A percentile compares a stretch with the other conserved stretches of the same genome.
Evolutionary conservation across 2,797 vertebrate genomes (phyloP).

Genomic region (Gobio occitaniae): DNA sequence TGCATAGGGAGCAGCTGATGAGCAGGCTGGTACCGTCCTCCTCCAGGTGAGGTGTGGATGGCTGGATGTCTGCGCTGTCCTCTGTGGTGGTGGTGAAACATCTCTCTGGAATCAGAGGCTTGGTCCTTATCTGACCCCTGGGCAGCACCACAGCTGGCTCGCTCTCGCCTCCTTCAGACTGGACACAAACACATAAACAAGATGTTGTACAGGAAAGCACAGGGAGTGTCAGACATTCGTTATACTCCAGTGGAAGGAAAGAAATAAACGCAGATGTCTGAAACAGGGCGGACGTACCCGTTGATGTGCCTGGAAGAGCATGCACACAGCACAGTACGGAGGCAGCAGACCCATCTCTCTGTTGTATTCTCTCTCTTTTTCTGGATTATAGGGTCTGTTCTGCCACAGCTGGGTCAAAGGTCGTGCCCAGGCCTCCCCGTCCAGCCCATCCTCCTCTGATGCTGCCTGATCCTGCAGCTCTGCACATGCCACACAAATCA

Average conservation of each 20-base stretch:
- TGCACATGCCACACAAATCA: slow-evolving; percentile 63
- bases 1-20: slow-evolving; percentile 90
- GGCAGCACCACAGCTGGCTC: slow-evolving; percentile 67
- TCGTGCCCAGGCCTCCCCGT: slow-evolving; percentile 93
- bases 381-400: slow-evolving; percentile 88
- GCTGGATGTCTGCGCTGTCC: slow-evolving; percentile 84
- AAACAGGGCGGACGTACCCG: slow-evolving; percentile 77
- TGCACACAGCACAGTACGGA: slow-evolving; percentile 92
- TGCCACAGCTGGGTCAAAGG: slow-evolving; percentile 93
- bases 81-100: slow-evolving; percentile 91
- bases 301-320: slow-evolving; percentile 89
- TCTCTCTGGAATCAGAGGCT: slow-evolving; percentile 94
- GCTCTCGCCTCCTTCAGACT: slow-evolving; percentile 83
- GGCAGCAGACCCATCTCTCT: slow-evolving; percentile 85
- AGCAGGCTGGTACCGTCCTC: slow-evolving; percentile 93
- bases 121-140: slow-evolving; percentile 79
- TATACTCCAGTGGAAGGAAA: not conserved
- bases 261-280: not conserved
- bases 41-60: slow-evolving; percentile 84
- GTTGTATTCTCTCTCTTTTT: slow-evolving; percentile 92
- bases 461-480: slow-evolving; percentile 84
- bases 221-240: not conserved
- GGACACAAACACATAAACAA: not conserved
- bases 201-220: not conserved
- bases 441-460: slow-evolving; percentile 83